Evolutionary conservation across 2,113 vertebrate genomes (phyloP), one percentile per base, ranked within the genome.

Genomic region (Coptodon rendalli): DNA sequence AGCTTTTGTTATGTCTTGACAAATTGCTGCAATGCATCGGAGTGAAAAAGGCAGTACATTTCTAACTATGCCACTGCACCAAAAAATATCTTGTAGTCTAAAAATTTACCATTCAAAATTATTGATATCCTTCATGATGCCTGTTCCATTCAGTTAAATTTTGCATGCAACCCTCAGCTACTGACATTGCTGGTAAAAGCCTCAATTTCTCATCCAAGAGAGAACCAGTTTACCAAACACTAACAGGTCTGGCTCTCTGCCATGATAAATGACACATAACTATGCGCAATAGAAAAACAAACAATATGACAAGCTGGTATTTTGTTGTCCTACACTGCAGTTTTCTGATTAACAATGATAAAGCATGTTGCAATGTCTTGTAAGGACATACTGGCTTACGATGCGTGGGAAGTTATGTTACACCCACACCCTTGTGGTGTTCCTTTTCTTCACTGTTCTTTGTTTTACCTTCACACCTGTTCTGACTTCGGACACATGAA

Each of bases 181-280:
- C 79, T 93, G 91, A 93, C 94, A 95, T 81, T 89, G 85, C 91
- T 90, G 91, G 94, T 93, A 90, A 95, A 95, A 79, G 50, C 89
- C 93, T 94, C 92, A 94, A 95, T 95, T 95, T 95, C 92, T 94
- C 86, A 89, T 89, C 59, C 38, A 53, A 66, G 11, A 61, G 22
- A 80, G 57, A 86, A 83, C 83, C 78, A 43, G 85, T 86, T 88
- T 91, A 84, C 86, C 78, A 86, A 40, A 85, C 4, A 83, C 56
- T 90, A 93, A 92, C 63, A 87, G 82, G 27, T 73, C 80, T 93
- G 91, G 84, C 91, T 87, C 54, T 48, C 24, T 61, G 89, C 88
- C 91, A 94, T 56, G 66, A 89, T 36, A 91, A 93, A 95, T 84
- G 76, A 59, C 81, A 87, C 17, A 14, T 43, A 73, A 85, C 82